phyloP scores from a whole-genome alignment of 2,113 vertebrate genomes.

The Cranoglanis bouderius region DNA sequence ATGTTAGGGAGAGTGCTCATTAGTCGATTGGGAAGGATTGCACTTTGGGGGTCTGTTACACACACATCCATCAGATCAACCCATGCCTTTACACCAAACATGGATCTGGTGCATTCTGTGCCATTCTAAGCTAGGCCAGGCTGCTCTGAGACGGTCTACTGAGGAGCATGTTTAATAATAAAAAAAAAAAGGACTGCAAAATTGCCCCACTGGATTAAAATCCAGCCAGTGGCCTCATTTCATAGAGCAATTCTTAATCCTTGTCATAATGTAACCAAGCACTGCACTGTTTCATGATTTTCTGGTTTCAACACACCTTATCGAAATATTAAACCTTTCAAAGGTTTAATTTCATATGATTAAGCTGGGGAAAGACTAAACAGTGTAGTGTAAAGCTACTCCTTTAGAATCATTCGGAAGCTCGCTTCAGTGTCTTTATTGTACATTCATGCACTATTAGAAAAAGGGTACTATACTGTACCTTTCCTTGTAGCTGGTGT shows the following conservation, averaged over 20 bases:
- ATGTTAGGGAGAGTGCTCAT: constrained; percentile 55
- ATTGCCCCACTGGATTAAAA: background rate
- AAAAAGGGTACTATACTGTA: background rate
- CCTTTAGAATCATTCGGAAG: background rate
- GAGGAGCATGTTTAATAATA: background rate
- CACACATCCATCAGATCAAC: constrained; percentile 60
- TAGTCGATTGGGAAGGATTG: constrained; percentile 49
- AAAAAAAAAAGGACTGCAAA: background rate
- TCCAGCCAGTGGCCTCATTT: background rate
- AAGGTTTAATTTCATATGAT: background rate
- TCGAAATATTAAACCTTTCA: background rate
- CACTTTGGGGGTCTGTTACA: constrained; percentile 54
- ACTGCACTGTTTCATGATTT: background rate
- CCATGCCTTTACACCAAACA: constrained; percentile 55
- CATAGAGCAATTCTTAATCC: background rate
- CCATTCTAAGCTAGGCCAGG: constrained; percentile 5
- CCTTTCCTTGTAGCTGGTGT: background rate
- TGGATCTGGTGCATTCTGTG: constrained; percentile 58
- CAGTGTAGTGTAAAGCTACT: background rate
- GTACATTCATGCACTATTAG: background rate
- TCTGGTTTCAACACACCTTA: background rate
- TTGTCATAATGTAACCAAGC: background rate
- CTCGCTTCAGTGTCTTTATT: background rate
- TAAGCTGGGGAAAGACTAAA: background rate
- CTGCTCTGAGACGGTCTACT: background rate